Conservation (phyloP, 2,888 invertebrate species). For the Oscheius sp. region DNA sequence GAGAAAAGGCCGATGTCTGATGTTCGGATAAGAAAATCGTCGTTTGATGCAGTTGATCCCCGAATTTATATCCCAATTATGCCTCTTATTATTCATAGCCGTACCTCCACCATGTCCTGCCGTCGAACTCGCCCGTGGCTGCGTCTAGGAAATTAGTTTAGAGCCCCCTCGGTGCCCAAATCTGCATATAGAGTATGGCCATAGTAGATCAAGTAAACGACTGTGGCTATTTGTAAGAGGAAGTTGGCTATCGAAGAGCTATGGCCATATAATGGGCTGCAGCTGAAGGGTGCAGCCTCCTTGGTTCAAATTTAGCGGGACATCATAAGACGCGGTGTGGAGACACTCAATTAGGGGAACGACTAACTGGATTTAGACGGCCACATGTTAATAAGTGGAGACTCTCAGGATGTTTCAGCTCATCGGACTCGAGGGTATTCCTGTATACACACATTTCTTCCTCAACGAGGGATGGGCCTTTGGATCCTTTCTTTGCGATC, state of each 20-base stretch:
- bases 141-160: constrained; percentile 20
- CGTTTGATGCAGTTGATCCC: too few relatives aligned
- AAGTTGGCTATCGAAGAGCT: constrained; percentile 12
- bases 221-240: constrained; percentile 5
- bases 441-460: constrained; percentile 96
- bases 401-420: constrained; percentile 73
- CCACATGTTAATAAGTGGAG: constrained; percentile 18
- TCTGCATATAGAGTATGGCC: constrained; percentile 12
- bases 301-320: not conserved
- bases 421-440: constrained; percentile 97
- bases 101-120: not conserved
- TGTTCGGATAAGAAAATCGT: too few relatives aligned
- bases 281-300: not conserved
- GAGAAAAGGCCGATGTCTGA: too few relatives aligned
- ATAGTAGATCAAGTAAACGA: not conserved
- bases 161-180: constrained; percentile 6
- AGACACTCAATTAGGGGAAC: constrained; percentile 17
- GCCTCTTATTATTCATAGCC: constrained; percentile 18
- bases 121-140: constrained; percentile 16
- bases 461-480: constrained; percentile 92
- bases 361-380: constrained; percentile 29
- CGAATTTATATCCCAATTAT: too few relatives aligned
- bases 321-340: constrained; percentile 16
- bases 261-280: not conserved
- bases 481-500: constrained; percentile 91